phyloP scores from a whole-genome alignment of 2,113 vertebrate genomes.

The Terrapene triunguis region DNA sequence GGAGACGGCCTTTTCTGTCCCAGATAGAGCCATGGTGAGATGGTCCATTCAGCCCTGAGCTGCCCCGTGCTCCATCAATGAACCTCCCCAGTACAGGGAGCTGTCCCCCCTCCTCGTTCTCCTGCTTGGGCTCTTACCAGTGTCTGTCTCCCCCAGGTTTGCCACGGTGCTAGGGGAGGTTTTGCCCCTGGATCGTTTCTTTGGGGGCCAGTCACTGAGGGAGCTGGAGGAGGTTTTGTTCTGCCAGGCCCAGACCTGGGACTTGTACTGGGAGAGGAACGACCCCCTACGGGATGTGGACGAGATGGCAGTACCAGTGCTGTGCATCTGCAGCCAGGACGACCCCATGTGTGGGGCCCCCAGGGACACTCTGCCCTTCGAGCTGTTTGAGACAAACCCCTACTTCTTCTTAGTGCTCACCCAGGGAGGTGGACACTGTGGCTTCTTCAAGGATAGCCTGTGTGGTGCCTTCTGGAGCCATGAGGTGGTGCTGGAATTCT shows the following conservation, averaged over 20 bases:
- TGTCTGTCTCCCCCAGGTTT: constrained; percentile 72
- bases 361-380: constrained; percentile 78
- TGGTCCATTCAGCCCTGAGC: background rate
- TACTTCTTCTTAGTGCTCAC: constrained; percentile 87
- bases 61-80: background rate
- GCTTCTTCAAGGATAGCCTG: constrained; percentile 76
- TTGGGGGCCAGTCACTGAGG: constrained; percentile 80
- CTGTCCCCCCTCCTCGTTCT: background rate
- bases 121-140: background rate
- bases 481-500: constrained; percentile 83
- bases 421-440: constrained; percentile 81
- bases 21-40: background rate
- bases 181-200: constrained; percentile 76
- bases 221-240: constrained; percentile 83
- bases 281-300: constrained; percentile 86
- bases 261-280: constrained; percentile 86
- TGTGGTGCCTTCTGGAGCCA: constrained; percentile 80
- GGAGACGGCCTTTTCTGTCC: background rate
- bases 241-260: constrained; percentile 81
- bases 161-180: constrained; percentile 79
- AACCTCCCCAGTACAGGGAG: background rate
- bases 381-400: constrained; percentile 87
- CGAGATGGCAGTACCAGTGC: constrained; percentile 85
- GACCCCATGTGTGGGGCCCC: constrained; percentile 83
- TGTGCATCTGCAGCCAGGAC: constrained; percentile 83